Percentiles rank a stretch among this genome's conserved stretches.
Evolutionary conservation across 2,888 invertebrate species (phyloP).

Genomic region (Nephrotoma appendiculata): DNA sequence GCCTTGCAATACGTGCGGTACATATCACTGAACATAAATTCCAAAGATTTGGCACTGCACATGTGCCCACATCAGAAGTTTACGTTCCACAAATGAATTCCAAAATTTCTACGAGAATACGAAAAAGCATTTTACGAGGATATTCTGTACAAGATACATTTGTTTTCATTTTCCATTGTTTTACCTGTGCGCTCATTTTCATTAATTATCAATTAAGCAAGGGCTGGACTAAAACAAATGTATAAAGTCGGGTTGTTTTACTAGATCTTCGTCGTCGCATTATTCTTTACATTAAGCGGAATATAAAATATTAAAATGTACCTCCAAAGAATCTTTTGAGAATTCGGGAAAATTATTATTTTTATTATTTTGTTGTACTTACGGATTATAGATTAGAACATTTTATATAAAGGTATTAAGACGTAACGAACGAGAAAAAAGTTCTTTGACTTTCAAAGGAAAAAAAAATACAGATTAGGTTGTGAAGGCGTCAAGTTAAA

Average conservation of each 20-base stretch:
- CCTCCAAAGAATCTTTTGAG: not conserved
- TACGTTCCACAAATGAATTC: too few relatives aligned
- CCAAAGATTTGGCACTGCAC: too few relatives aligned
- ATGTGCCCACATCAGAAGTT: too few relatives aligned
- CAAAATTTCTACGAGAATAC: too few relatives aligned
- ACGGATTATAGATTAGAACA: not conserved
- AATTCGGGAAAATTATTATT: not conserved
- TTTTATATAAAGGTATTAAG: not conserved
- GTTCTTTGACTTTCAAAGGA: not conserved
- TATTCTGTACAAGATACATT: too few relatives aligned
- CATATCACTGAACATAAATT: too few relatives aligned
- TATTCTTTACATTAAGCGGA: not conserved
- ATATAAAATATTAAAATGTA: not conserved
- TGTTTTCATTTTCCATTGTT: too few relatives aligned
- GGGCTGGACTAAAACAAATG: not conserved
- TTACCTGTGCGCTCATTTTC: not conserved
- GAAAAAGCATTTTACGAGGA: too few relatives aligned
- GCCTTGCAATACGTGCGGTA: too few relatives aligned
- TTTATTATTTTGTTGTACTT: not conserved
- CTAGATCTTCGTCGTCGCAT: not conserved
- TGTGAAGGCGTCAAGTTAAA: not conserved
- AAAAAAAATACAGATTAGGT: not conserved
- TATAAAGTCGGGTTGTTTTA: not conserved
- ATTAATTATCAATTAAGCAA: not conserved
- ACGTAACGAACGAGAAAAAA: not conserved